These are phyloP conservation scores for Lepidurus couesii DNA, from an alignment of 1,140 invertebrate species.

Conservation along the genomic window DNA sequence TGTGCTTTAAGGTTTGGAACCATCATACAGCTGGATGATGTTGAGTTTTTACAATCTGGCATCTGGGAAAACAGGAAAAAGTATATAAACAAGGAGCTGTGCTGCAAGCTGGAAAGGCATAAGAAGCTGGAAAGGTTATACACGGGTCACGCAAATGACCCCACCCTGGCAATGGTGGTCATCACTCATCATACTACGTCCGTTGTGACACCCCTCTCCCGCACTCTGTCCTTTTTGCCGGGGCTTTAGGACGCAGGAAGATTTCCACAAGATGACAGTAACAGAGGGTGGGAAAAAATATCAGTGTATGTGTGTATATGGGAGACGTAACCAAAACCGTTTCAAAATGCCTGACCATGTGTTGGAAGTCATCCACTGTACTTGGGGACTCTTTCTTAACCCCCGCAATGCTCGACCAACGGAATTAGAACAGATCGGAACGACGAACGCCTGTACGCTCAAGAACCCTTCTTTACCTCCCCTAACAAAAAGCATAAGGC, in stretches of 20 bases:
- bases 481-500: background rate
- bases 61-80: constrained; percentile 20
- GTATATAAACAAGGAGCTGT: background rate
- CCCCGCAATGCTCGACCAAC: background rate
- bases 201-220: constrained; percentile 20
- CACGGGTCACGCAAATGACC: constrained; percentile 5
- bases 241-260: background rate
- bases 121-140: constrained; percentile 22
- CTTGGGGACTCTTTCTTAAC: background rate
- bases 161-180: constrained; percentile 20
- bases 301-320: background rate
- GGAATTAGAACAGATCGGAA: background rate
- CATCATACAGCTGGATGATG: constrained; percentile 1
- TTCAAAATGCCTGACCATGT: background rate
- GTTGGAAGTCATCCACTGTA: background rate
- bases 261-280: background rate
- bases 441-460: background rate
- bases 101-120: background rate
- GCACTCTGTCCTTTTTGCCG: background rate
- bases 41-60: background rate
- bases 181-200: constrained; percentile 18
- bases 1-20: background rate
- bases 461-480: background rate
- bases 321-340: constrained; percentile 4
- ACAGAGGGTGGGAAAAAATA: constrained; percentile 15